Evolutionary conservation across 2,113 vertebrate genomes (phyloP).

Genomic region (Eublepharis macularius): DNA sequence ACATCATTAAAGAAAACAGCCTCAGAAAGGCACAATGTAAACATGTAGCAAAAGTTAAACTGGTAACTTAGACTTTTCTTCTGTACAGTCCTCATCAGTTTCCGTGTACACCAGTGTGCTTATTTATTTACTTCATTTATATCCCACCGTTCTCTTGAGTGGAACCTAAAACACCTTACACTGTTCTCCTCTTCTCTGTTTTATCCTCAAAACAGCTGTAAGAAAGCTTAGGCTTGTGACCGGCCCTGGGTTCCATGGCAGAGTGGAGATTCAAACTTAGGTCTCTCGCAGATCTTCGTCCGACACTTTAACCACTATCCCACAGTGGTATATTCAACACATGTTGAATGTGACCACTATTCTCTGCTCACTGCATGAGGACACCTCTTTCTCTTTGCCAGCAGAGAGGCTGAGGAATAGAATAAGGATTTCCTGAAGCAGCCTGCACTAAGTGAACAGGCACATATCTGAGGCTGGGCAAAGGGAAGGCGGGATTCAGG

Average conservation of each 20-base stretch:
- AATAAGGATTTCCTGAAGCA: not conserved
- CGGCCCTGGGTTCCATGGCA: too few relatives aligned
- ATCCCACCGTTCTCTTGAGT: too few relatives aligned
- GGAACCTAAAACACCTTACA: too few relatives aligned
- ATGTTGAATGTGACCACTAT: not conserved
- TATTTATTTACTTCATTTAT: too few relatives aligned
- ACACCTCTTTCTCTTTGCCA: not conserved
- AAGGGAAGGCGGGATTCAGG: not conserved
- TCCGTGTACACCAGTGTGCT: too few relatives aligned
- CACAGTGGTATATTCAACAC: too few relatives aligned
- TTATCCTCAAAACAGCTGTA: too few relatives aligned
- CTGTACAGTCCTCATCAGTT: not conserved
- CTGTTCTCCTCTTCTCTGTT: too few relatives aligned
- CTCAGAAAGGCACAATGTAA: not conserved
- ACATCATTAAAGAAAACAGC: not conserved
- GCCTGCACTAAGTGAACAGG: not conserved
- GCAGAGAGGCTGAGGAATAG: not conserved
- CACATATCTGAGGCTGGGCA: not conserved
- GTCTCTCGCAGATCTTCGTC: too few relatives aligned
- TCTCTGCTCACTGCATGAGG: not conserved
- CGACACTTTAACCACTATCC: too few relatives aligned
- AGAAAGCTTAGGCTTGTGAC: too few relatives aligned
- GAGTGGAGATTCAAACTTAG: too few relatives aligned
- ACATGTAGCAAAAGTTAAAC: not conserved
- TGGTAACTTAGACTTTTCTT: not conserved